These are phyloP conservation scores for Prunella strophiata DNA, from an alignment of 2,797 vertebrate species.

Conservation along the genomic window DNA sequence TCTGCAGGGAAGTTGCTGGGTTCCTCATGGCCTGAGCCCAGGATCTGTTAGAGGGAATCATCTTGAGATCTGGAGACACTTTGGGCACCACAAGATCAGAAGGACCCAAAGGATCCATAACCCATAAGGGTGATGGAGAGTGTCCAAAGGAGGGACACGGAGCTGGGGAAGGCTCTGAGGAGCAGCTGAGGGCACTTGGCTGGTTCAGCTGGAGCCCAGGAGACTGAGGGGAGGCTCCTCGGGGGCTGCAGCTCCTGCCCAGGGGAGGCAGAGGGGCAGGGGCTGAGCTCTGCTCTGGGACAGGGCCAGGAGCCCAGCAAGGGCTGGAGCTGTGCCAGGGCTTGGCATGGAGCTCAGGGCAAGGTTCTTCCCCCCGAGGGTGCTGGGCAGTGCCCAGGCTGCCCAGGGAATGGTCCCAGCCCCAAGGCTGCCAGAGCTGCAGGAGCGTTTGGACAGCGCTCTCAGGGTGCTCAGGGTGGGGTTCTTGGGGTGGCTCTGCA, in stretches of 20 bases:
- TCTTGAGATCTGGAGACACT: neutral
- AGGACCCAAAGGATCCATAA: neutral
- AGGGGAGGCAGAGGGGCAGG: neutral
- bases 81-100: neutral
- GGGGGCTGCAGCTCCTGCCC: neutral
- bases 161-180: neutral
- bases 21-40: neutral
- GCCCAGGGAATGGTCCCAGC: neutral
- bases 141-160: neutral
- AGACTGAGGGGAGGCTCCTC: too few species aligned
- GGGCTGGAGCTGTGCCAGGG: neutral
- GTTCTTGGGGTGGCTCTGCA: neutral
- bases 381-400: neutral
- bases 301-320: neutral
- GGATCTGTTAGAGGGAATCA: neutral
- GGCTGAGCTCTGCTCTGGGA: neutral
- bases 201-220: neutral
- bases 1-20: neutral
- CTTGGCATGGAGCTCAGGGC: neutral
- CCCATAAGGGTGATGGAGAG: neutral
- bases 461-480: neutral
- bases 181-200: neutral
- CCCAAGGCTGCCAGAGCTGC: neutral
- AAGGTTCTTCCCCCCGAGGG: neutral
- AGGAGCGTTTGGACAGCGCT: neutral